These are phyloP conservation scores for Melanargia galathea DNA, from an alignment of 2,888 invertebrate genomes.

Conservation along the genomic window DNA sequence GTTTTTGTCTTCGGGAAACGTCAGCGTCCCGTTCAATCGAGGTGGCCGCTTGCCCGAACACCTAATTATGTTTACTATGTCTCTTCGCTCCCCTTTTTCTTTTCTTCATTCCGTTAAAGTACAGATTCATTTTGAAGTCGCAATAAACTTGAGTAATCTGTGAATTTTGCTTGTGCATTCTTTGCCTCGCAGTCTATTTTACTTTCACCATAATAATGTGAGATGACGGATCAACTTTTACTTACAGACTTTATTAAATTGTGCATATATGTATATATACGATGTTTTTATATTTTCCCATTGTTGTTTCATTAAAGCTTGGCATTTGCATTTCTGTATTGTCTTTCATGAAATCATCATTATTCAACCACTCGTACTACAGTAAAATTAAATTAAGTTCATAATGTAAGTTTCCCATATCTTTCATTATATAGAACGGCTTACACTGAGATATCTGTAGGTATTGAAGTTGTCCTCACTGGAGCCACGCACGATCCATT, in stretches of 20 bases:
- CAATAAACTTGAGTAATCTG: slow-evolving; percentile 41
- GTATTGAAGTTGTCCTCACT: slow-evolving; percentile 52
- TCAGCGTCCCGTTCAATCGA: slow-evolving; percentile 62
- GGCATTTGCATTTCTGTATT: background rate
- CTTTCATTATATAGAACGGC: slow-evolving; percentile 18
- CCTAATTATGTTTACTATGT: slow-evolving; percentile 71
- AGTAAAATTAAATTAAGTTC: background rate
- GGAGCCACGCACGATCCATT: slow-evolving; percentile 60
- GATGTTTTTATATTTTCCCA: too few relatives aligned
- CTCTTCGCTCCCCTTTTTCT: slow-evolving; percentile 52
- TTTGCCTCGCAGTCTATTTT: slow-evolving; percentile 33
- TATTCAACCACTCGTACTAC: background rate
- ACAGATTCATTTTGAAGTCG: slow-evolving; percentile 44
- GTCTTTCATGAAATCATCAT: background rate
- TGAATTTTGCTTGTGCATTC: slow-evolving; percentile 38
- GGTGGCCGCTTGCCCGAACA: slow-evolving; percentile 53
- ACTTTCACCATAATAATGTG: slow-evolving; percentile 33
- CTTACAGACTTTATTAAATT: slow-evolving; percentile 22
- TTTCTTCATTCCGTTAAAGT: slow-evolving; percentile 51
- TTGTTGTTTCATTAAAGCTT: slow-evolving; percentile 13
- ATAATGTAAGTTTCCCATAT: background rate
- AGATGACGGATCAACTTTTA: slow-evolving; percentile 28
- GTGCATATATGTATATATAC: background rate
- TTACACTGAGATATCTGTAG: slow-evolving; percentile 45
- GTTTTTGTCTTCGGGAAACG: slow-evolving; percentile 45